Percentiles rank a stretch among this genome's conserved stretches.
Conservation (phyloP, 2,888 invertebrate genomes). For the Drosophila emarginata region DNA sequence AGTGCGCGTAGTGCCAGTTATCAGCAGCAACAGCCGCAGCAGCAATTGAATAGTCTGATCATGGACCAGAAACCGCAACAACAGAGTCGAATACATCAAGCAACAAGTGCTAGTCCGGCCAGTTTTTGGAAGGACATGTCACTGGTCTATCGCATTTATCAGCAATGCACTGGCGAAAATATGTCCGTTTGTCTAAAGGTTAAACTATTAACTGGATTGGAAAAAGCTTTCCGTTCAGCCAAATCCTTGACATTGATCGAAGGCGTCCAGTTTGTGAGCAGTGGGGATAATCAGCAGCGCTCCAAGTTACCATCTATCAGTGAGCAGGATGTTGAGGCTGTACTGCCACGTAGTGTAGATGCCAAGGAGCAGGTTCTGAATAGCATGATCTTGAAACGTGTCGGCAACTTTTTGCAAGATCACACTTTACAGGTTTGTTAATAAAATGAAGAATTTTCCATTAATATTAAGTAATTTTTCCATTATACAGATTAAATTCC, state of each 20-base stretch:
- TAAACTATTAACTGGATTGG: slow-evolving; percentile 90
- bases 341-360: slow-evolving; percentile 88
- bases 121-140: slow-evolving; percentile 85
- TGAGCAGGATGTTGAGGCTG: slow-evolving; percentile 87
- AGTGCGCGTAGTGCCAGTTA: slow-evolving; percentile 69
- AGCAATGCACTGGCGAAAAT: slow-evolving; percentile 89
- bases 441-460: not conserved
- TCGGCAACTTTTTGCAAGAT: slow-evolving; percentile 89
- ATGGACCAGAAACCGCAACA: slow-evolving; percentile 33
- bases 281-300: slow-evolving; percentile 55
- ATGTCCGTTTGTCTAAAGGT: slow-evolving; percentile 89
- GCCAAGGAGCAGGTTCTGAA: slow-evolving; percentile 89
- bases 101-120: slow-evolving; percentile 43
- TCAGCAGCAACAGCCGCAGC: slow-evolving; percentile 47
- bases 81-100: slow-evolving; percentile 23
- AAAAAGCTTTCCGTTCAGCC: slow-evolving; percentile 86
- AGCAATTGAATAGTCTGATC: slow-evolving; percentile 53
- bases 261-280: slow-evolving; percentile 89
- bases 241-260: slow-evolving; percentile 87
- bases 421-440: slow-evolving; percentile 89
- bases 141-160: slow-evolving; percentile 90
- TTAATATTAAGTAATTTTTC: not conserved
- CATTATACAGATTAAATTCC: slow-evolving; percentile 87
- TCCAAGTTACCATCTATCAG: slow-evolving; percentile 65
- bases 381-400: slow-evolving; percentile 88